Evolutionary conservation across 2,888 invertebrate genomes (phyloP).

Genomic region (Hanleya hanleyi): DNA sequence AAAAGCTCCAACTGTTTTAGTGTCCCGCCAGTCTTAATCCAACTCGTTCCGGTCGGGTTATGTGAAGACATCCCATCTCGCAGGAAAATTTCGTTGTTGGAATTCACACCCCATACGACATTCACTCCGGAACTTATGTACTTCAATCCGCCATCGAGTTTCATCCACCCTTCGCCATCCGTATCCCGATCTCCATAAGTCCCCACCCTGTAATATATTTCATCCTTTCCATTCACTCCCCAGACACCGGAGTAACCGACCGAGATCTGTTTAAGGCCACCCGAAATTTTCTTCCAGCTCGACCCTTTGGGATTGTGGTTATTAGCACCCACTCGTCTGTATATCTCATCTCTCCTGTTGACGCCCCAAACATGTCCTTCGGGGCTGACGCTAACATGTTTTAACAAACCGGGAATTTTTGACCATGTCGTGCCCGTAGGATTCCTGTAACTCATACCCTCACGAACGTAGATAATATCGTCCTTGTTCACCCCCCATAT

Average conservation of each 20-base stretch:
- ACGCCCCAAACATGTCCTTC: neutral
- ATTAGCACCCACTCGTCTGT: neutral
- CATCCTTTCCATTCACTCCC: neutral
- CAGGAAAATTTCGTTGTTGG: neutral
- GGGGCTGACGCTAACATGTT: neutral
- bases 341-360: neutral
- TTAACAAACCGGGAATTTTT: neutral
- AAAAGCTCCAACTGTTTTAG: neutral
- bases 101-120: no score
- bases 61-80: neutral
- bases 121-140: neutral
- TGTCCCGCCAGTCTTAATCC: neutral
- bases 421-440: neutral
- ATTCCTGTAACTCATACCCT: neutral
- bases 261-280: neutral
- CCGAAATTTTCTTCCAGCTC: neutral
- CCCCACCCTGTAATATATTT: neutral
- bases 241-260: neutral
- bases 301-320: neutral
- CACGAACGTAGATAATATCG: neutral
- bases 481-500: neutral
- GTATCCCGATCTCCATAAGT: neutral
- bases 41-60: neutral
- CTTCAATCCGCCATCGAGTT: neutral
- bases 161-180: neutral